Conservation (phyloP, 2,797 vertebrate genomes). For the Darevskia nairensis region DNA sequence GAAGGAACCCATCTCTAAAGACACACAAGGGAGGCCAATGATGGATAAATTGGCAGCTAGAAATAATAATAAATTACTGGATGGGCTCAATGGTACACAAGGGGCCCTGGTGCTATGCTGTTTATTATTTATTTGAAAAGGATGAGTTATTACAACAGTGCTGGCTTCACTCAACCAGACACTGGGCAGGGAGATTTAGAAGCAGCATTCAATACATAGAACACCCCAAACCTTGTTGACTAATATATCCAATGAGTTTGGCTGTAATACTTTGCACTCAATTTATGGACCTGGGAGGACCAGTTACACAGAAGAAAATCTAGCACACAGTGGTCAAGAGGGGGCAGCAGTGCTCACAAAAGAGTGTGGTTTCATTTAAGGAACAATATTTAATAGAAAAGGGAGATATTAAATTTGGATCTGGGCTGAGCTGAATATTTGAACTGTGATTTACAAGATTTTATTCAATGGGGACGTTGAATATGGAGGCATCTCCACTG, state of each 20-base stretch:
- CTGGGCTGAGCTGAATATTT: background rate
- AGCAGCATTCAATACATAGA: background rate
- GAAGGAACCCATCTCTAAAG: background rate
- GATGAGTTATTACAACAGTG: background rate
- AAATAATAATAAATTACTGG: conserved; percentile 19
- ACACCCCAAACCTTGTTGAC: background rate
- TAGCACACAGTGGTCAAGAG: background rate
- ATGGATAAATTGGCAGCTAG: conserved; percentile 31
- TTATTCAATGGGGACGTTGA: background rate
- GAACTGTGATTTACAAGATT: background rate
- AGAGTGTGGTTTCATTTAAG: background rate
- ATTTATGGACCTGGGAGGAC: background rate
- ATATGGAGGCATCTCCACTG: no score
- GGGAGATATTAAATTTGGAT: background rate
- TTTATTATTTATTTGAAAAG: conserved; percentile 26
- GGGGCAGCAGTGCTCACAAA: background rate
- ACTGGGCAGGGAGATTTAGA: background rate
- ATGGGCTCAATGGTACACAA: background rate
- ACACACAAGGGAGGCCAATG: background rate
- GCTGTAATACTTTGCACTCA: background rate
- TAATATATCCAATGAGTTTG: background rate
- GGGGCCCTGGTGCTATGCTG: background rate
- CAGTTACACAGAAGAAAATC: background rate
- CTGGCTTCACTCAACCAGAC: background rate
- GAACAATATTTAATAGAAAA: background rate